Percentiles rank a stretch among this genome's conserved stretches.
Evolutionary conservation across 2,888 invertebrate species (phyloP).

Genomic region (Torymus texanus): DNA sequence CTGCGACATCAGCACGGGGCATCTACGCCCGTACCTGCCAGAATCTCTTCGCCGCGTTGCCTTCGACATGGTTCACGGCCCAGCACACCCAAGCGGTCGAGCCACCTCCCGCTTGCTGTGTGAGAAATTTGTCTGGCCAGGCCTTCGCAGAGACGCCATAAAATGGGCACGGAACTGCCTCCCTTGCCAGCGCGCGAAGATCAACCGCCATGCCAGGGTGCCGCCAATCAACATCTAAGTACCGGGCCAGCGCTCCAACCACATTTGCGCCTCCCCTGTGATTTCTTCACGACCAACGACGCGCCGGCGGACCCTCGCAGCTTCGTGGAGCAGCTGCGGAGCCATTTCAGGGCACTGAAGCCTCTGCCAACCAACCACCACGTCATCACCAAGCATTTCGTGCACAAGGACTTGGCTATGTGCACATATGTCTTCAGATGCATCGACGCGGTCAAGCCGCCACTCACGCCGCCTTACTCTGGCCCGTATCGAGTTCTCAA

Average conservation of each 20-base stretch:
- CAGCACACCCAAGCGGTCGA: background rate
- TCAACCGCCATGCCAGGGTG: background rate
- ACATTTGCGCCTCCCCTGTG: constrained; percentile 35
- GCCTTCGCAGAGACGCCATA: background rate
- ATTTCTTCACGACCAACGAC: background rate
- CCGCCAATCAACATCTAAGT: background rate
- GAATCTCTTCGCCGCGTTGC: background rate
- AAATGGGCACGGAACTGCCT: background rate
- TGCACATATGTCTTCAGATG: too few species aligned
- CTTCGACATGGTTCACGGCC: background rate
- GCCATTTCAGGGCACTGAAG: too few species aligned
- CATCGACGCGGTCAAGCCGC: background rate
- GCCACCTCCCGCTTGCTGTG: background rate
- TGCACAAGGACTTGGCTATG: too few species aligned
- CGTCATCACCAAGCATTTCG: too few species aligned
- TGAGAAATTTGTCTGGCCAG: constrained; percentile 11
- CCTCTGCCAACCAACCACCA: too few species aligned
- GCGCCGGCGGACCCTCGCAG: too few species aligned
- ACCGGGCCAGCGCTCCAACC: background rate
- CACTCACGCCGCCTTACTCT: background rate
- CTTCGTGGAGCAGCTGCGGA: too few species aligned
- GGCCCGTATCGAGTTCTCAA: background rate
- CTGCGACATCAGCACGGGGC: background rate
- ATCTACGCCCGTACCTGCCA: constrained; percentile 9
- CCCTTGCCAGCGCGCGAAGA: constrained; percentile 8